phyloP scores from a whole-genome alignment of 2,888 invertebrate genomes.

The Callinectes sapidus region DNA sequence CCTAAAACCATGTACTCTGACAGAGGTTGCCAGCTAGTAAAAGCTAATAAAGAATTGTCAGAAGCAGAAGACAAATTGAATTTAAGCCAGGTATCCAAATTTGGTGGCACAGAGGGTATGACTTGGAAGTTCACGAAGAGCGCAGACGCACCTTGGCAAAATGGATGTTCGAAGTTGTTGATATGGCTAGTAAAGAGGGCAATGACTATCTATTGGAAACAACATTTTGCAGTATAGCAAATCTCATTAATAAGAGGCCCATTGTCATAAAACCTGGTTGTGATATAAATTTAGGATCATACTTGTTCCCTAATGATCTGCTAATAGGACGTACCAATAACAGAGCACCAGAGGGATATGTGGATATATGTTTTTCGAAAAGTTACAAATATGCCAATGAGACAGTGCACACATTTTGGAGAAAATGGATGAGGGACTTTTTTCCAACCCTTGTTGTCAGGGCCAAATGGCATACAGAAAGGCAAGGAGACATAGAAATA shows the following conservation, averaged over 20 bases:
- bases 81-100: not conserved
- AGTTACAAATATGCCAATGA: not conserved
- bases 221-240: conserved; percentile 45
- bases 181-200: conserved; percentile 36
- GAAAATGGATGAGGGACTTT: conserved; percentile 34
- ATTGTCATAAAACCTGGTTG: conserved; percentile 45
- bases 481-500: conserved; percentile 18
- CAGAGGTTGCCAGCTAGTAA: not conserved
- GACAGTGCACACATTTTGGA: conserved; percentile 28
- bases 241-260: conserved; percentile 50
- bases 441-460: conserved; percentile 10
- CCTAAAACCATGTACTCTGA: not conserved
- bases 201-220: conserved; percentile 10
- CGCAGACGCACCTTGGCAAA: conserved; percentile 47
- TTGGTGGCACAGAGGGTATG: conserved; percentile 7
- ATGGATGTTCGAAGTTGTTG: not conserved
- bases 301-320: conserved; percentile 43
- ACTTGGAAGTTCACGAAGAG: conserved; percentile 31
- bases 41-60: not conserved
- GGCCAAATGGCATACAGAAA: conserved; percentile 32
- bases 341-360: not conserved
- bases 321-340: conserved; percentile 7
- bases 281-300: conserved; percentile 35
- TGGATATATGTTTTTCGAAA: not conserved
- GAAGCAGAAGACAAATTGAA: not conserved